Percentiles rank a stretch among this genome's conserved stretches.
Conservation (phyloP, 1,140 invertebrate species). For the Hyposmocoma kahamanoa region DNA sequence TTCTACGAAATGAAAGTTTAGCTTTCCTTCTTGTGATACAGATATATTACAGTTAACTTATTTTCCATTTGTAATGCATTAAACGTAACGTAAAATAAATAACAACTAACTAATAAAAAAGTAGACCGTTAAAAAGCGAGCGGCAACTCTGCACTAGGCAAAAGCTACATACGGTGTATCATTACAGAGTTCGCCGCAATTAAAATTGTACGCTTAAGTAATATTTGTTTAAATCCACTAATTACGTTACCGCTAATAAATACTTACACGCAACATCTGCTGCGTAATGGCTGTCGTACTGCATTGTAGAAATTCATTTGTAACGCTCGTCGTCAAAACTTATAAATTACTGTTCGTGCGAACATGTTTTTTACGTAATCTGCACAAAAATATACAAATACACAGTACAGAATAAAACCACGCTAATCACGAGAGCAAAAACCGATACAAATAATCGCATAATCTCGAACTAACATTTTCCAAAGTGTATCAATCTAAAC, state of each 20-base stretch:
- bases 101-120: too few species aligned
- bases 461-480: too few species aligned
- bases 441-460: too few species aligned
- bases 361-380: constrained; percentile 34
- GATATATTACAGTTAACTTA: too few species aligned
- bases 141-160: constrained; percentile 4
- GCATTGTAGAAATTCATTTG: constrained; percentile 53
- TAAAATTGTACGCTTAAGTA: constrained; percentile 61
- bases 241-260: constrained; percentile 61
- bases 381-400: too few species aligned
- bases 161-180: constrained; percentile 26
- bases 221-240: constrained; percentile 70
- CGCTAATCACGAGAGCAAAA: neutral
- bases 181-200: constrained; percentile 44
- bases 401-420: too few species aligned
- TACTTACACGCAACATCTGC: constrained; percentile 66
- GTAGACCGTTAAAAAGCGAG: neutral
- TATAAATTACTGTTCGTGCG: constrained; percentile 57
- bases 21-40: too few species aligned
- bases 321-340: constrained; percentile 29
- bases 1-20: too few species aligned
- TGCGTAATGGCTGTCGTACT: constrained; percentile 38
- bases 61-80: too few species aligned
- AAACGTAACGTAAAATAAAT: too few species aligned
- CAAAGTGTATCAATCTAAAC: too few species aligned